Conservation (phyloP, 2,113 vertebrate species). For the Cyprinodon variegatus region DNA sequence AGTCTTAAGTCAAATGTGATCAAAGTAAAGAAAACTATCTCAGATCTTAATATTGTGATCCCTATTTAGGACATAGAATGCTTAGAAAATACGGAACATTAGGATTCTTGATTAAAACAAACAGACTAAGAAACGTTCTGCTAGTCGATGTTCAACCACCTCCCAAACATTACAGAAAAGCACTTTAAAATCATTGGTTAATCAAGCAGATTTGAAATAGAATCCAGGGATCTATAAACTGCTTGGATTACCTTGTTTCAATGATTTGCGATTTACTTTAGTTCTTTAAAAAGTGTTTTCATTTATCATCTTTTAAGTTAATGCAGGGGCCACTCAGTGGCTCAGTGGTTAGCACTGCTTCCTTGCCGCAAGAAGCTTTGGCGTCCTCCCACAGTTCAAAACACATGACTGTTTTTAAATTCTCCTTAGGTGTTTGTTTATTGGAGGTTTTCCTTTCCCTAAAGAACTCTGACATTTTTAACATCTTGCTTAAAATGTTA, state of each 20-base stretch:
- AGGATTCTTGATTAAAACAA: not conserved
- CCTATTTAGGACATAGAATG: not conserved
- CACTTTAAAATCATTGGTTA: not conserved
- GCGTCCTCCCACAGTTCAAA: not conserved
- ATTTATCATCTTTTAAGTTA: not conserved
- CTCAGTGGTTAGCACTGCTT: no score
- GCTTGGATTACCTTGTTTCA: not conserved
- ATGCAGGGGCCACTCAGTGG: no score
- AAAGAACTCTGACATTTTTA: not conserved
- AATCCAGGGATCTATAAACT: not conserved
- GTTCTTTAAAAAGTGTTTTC: not conserved
- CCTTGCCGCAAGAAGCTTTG: not conserved
- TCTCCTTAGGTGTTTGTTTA: not conserved
- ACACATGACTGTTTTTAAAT: not conserved
- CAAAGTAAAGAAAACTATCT: not conserved
- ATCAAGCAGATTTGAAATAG: not conserved
- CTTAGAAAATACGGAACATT: not conserved
- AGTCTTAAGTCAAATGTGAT: not conserved
- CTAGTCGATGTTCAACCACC: not conserved
- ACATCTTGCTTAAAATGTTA: conserved; percentile 17
- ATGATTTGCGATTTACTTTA: not conserved
- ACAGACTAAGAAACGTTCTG: not conserved
- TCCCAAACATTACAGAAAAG: not conserved
- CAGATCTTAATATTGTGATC: not conserved
- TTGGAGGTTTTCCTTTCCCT: conserved; percentile 1